phyloP scores from a whole-genome alignment of 2,888 invertebrate species.

The Thera britannica region DNA sequence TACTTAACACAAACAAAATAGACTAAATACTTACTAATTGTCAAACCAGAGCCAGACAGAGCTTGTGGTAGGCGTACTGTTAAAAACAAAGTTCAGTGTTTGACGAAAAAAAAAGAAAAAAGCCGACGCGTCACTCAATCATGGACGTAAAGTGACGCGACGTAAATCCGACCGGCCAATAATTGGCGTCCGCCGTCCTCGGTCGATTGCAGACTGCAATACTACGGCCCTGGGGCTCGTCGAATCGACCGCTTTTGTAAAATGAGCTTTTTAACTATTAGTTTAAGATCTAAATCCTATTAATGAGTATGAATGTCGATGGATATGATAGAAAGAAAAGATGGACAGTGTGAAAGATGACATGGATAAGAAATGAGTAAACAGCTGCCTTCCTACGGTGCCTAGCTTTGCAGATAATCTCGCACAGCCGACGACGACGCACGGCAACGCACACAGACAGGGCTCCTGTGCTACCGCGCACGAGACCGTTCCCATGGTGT shows the following conservation, averaged over 20 bases:
- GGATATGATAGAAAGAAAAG: neutral
- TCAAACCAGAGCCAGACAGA: too few relatives aligned
- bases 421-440: too few relatives aligned
- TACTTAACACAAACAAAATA: too few relatives aligned
- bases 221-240: neutral
- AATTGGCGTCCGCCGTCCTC: conserved; percentile 65
- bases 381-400: too few relatives aligned
- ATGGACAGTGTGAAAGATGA: neutral
- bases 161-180: conserved; percentile 65
- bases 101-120: conserved; percentile 48
- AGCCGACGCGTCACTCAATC: conserved; percentile 51
- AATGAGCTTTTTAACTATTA: neutral
- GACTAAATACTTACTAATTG: too few relatives aligned
- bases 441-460: too few relatives aligned
- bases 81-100: conserved; percentile 15
- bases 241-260: neutral
- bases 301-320: neutral
- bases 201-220: conserved; percentile 52
- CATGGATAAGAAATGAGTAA: too few relatives aligned
- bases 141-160: conserved; percentile 61
- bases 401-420: too few relatives aligned
- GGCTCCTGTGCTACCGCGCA: too few relatives aligned
- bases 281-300: neutral
- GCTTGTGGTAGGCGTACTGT: too few relatives aligned
- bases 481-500: too few relatives aligned